A percentile compares a stretch with the other conserved stretches of the same genome.
Evolutionary conservation across 2,113 vertebrate genomes (phyloP).

Genomic region (Choloepus hoffmanni): DNA sequence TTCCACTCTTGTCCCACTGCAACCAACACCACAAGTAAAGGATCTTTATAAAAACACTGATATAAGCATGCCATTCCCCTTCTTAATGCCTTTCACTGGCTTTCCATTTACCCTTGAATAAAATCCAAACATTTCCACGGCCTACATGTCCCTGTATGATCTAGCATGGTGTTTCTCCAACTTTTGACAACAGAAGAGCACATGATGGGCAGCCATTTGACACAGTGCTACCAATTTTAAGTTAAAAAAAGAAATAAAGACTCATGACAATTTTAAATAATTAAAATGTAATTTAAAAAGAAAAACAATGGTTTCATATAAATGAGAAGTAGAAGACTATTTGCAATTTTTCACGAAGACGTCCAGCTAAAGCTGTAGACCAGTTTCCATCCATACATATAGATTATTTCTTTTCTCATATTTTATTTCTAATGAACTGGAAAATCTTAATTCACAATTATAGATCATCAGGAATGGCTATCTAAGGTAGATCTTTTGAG

Average conservation of each 20-base stretch:
- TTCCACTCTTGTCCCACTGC: neutral
- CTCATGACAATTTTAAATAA: conserved; percentile 5
- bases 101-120: conserved; percentile 8
- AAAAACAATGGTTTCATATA: neutral
- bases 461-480: neutral
- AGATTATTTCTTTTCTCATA: neutral
- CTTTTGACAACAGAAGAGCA: neutral
- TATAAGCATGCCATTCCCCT: neutral
- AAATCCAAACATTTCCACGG: conserved; percentile 16
- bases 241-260: neutral
- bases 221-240: conserved; percentile 6
- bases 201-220: neutral
- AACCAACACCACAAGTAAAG: neutral
- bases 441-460: conserved; percentile 7
- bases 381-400: neutral
- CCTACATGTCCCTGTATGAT: neutral
- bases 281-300: conserved; percentile 21
- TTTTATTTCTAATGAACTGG: conserved; percentile 29
- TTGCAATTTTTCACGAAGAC: neutral
- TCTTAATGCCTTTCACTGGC: neutral
- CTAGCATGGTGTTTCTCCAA: neutral
- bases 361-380: neutral
- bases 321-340: neutral
- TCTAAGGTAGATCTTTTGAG: neutral
- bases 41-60: conserved; percentile 15